These are phyloP conservation scores for Drosophila fungiperda DNA, from an alignment of 2,888 invertebrate species.

Conservation along the genomic window DNA sequence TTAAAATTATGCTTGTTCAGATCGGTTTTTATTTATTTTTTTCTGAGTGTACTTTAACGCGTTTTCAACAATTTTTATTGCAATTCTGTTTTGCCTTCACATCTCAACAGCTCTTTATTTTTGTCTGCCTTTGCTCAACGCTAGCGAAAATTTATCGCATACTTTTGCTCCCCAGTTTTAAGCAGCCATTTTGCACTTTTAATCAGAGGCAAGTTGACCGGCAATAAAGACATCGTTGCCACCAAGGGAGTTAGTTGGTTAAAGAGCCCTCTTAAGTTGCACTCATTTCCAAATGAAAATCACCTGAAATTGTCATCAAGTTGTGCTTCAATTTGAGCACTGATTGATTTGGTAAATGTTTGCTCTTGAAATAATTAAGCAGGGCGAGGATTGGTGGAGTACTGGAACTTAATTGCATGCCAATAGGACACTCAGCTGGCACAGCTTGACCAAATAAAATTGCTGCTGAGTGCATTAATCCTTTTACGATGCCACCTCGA, in stretches of 20 bases:
- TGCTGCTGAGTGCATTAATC: neutral
- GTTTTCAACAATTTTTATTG: constrained; percentile 25
- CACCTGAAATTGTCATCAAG: constrained; percentile 31
- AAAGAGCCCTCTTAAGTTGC: constrained; percentile 55
- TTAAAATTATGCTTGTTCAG: neutral
- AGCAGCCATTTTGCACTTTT: constrained; percentile 50
- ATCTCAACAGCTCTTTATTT: neutral
- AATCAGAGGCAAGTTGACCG: constrained; percentile 74
- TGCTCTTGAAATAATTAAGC: constrained; percentile 55
- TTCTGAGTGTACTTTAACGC: constrained; percentile 46
- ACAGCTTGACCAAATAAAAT: neutral
- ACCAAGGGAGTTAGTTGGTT: constrained; percentile 38
- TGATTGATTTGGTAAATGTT: constrained; percentile 57
- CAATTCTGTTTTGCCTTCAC: constrained; percentile 11
- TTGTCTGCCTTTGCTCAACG: constrained; percentile 7
- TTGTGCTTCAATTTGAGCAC: constrained; percentile 20
- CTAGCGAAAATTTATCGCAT: constrained; percentile 58
- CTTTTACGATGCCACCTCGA: neutral
- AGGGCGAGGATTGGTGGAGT: constrained; percentile 13
- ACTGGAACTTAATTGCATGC: constrained; percentile 42
- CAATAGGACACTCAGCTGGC: constrained; percentile 31
- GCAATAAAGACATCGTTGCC: constrained; percentile 50
- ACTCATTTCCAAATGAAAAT: constrained; percentile 60
- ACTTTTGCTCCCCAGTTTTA: constrained; percentile 48
- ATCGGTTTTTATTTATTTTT: neutral